Conservation (phyloP, 1,140 invertebrate genomes). For the Bombus cullumanus region DNA sequence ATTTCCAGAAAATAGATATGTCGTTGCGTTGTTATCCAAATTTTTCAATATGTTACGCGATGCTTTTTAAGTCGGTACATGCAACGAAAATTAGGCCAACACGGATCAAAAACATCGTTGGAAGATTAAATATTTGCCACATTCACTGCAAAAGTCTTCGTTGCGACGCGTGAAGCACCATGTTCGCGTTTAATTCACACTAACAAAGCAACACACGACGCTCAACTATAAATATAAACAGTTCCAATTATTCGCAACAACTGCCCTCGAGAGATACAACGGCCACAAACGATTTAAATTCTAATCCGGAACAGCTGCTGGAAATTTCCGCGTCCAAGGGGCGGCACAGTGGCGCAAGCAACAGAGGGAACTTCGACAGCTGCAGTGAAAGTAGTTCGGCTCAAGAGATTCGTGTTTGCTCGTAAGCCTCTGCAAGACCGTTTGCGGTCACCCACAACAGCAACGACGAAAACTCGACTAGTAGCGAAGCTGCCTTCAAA, state of each 20-base stretch:
- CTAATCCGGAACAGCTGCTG: background rate
- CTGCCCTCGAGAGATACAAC: too few relatives aligned
- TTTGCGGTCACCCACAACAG: constrained; percentile 44
- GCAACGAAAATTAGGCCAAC: too few relatives aligned
- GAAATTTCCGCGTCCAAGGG: constrained; percentile 18
- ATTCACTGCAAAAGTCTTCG: background rate
- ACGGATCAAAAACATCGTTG: too few relatives aligned
- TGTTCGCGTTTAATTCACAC: background rate
- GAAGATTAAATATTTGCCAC: background rate
- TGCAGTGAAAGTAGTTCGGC: constrained; percentile 47
- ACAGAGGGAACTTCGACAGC: constrained; percentile 48
- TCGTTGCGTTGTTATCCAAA: too few relatives aligned
- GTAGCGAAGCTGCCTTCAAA: constrained; percentile 1
- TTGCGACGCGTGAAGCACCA: background rate
- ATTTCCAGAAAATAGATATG: too few relatives aligned
- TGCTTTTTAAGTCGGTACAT: too few relatives aligned
- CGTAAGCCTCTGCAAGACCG: constrained; percentile 47
- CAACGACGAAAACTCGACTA: constrained; percentile 34
- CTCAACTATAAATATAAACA: background rate
- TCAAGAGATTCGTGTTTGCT: constrained; percentile 47
- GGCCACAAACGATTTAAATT: constrained; percentile 10
- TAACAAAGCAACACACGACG: background rate
- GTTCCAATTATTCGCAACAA: background rate
- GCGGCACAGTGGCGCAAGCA: background rate
- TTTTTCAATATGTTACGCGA: too few relatives aligned